These are phyloP conservation scores for Lepilemur ruficaudatus DNA, from an alignment of 2,797 vertebrate species.

Conservation along the genomic window DNA sequence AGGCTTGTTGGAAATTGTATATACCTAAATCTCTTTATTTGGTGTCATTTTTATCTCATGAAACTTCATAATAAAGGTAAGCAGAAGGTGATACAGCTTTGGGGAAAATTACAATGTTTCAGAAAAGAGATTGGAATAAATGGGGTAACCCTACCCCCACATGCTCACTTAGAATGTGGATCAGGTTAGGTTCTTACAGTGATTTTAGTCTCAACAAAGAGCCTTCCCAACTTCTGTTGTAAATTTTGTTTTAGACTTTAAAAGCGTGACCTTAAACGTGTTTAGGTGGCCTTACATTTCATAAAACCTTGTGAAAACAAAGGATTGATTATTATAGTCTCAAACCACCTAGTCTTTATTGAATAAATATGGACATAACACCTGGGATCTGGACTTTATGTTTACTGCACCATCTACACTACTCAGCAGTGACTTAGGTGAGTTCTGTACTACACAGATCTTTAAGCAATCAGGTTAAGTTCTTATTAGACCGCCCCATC, in stretches of 20 bases:
- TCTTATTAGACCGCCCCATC: background rate
- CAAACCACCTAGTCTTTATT: conserved; percentile 51
- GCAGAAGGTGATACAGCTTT: background rate
- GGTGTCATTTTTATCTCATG: conserved; percentile 49
- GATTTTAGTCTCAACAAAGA: background rate
- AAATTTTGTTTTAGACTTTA: conserved; percentile 47
- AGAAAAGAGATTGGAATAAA: background rate
- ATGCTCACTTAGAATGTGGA: background rate
- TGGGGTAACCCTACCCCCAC: background rate
- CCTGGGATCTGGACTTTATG: background rate
- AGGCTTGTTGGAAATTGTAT: conserved; percentile 37
- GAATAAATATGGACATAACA: conserved; percentile 26
- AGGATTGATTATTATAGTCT: conserved; percentile 48
- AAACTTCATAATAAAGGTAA: conserved; percentile 6
- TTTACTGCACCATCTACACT: background rate
- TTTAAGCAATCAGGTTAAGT: background rate
- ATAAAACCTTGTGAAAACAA: conserved; percentile 61
- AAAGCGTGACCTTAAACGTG: conserved; percentile 58
- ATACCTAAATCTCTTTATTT: conserved; percentile 32
- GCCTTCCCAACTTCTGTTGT: background rate
- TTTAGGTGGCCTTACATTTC: conserved; percentile 55
- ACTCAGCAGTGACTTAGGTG: background rate
- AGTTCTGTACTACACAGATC: background rate
- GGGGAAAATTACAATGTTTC: background rate
- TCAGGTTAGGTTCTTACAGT: background rate